Evolutionary conservation across 2,888 invertebrate species (phyloP).

Genomic region (Athripsodes cinereus): DNA sequence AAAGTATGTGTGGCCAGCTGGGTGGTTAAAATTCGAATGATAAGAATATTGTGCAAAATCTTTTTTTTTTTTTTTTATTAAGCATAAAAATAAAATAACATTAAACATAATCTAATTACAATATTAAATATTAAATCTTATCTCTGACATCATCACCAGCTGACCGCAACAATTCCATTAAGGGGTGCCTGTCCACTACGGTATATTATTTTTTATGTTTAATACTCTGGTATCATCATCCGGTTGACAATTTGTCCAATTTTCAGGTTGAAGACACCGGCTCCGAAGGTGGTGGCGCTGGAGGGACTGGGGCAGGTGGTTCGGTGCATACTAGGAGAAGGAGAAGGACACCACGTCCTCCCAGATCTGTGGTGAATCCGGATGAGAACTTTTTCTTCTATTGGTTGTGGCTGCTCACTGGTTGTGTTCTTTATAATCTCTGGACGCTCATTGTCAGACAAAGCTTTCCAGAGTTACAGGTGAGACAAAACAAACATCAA

Average conservation of each 20-base stretch:
- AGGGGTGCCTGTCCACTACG: too few relatives aligned
- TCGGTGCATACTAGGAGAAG: slow-evolving; percentile 53
- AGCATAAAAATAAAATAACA: too few relatives aligned
- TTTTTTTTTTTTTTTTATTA: too few relatives aligned
- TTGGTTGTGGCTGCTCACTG: slow-evolving; percentile 85
- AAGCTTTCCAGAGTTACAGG: slow-evolving; percentile 87
- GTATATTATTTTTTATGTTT: too few relatives aligned
- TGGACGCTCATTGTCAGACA: slow-evolving; percentile 95
- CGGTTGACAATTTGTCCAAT: not conserved
- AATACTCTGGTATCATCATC: too few relatives aligned
- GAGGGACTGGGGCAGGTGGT: slow-evolving; percentile 52
- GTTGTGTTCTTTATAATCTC: slow-evolving; percentile 88
- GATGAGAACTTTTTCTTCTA: slow-evolving; percentile 95
- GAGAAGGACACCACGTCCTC: slow-evolving; percentile 63
- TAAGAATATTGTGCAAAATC: too few relatives aligned
- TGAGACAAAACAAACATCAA: slow-evolving; percentile 29
- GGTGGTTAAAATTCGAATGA: too few relatives aligned
- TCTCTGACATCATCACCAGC: too few relatives aligned
- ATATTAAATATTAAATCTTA: too few relatives aligned
- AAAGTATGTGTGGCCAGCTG: too few relatives aligned
- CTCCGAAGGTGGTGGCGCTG: slow-evolving; percentile 59
- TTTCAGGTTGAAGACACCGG: slow-evolving; percentile 58
- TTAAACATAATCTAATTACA: too few relatives aligned
- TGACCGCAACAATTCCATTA: too few relatives aligned
- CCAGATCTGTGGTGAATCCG: slow-evolving; percentile 83